Percentiles rank a stretch among this genome's conserved stretches.
phyloP scores from a whole-genome alignment of 2,797 vertebrate species.

The Acanthurus tractus region DNA sequence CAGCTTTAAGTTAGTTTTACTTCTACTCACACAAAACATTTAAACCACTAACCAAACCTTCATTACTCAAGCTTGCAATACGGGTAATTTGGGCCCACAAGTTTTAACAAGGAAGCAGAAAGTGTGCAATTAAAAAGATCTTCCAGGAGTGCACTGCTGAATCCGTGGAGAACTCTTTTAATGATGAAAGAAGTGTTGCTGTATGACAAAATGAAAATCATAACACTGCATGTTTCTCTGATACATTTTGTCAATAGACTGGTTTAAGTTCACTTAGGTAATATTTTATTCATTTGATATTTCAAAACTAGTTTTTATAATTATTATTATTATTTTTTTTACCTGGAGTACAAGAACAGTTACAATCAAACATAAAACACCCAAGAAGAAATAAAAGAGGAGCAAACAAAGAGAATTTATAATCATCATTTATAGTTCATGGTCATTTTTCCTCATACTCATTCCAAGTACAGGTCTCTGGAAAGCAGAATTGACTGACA shows the following conservation, averaged over 20 bases:
- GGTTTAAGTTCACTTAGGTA: conserved; percentile 61
- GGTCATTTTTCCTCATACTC: conserved; percentile 81
- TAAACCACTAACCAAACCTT: not conserved
- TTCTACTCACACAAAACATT: not conserved
- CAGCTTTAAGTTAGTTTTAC: not conserved
- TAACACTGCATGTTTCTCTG: conserved; percentile 24
- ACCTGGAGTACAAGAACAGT: conserved; percentile 65
- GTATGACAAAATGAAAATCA: conserved; percentile 15
- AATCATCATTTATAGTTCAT: conserved; percentile 84
- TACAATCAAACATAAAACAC: conserved; percentile 79
- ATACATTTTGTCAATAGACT: conserved; percentile 63
- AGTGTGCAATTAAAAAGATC: not conserved
- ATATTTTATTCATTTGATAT: conserved; percentile 79
- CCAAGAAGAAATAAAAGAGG: conserved; percentile 74
- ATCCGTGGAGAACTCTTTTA: not conserved
- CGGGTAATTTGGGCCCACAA: not conserved
- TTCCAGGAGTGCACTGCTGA: not conserved
- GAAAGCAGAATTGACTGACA: conserved; percentile 88
- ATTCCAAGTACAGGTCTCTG: conserved; percentile 85
- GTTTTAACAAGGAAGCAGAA: conserved; percentile 23
- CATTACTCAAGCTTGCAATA: not conserved
- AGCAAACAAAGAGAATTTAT: conserved; percentile 80
- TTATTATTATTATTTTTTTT: conserved; percentile 42
- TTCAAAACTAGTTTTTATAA: conserved; percentile 76
- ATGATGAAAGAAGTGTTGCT: not conserved